phyloP scores from a whole-genome alignment of 1,140 invertebrate genomes.

The Probaryconus sp. region DNA sequence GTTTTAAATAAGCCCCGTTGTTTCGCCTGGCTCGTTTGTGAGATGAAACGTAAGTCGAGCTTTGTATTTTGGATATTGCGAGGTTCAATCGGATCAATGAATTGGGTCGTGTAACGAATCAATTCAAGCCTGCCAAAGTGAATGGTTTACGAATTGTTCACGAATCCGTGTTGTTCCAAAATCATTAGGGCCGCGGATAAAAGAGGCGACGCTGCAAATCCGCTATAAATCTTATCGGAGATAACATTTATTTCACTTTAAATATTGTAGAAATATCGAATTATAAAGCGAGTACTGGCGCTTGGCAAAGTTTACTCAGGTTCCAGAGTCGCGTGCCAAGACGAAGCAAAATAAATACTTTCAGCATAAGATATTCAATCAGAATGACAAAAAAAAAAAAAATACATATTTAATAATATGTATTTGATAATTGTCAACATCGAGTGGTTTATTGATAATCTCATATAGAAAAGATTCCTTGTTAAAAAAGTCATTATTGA shows the following conservation, averaged over 20 bases:
- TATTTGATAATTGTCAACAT: no score
- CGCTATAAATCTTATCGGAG: constrained; percentile 22
- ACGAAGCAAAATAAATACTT: not conserved
- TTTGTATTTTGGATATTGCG: constrained; percentile 53
- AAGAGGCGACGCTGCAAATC: constrained; percentile 21
- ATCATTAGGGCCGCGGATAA: constrained; percentile 36
- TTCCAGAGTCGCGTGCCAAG: not conserved
- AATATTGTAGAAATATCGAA: constrained; percentile 16
- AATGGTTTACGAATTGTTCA: constrained; percentile 43
- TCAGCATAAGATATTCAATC: no score
- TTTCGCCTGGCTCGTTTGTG: constrained; percentile 48
- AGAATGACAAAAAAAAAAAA: no score
- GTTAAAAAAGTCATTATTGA: no score
- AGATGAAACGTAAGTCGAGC: constrained; percentile 48
- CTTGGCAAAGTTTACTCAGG: constrained; percentile 12
- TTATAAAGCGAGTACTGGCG: constrained; percentile 5
- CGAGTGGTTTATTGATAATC: no score
- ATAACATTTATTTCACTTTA: constrained; percentile 29
- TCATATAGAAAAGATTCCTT: no score
- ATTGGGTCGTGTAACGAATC: constrained; percentile 54
- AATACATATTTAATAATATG: no score
- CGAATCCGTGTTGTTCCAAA: constrained; percentile 39
- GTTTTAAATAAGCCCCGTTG: constrained; percentile 44
- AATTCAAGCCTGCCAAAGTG: constrained; percentile 40
- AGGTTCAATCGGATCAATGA: constrained; percentile 44